A percentile compares a stretch with the other conserved stretches of the same genome.
These are phyloP conservation scores for Monomorium pharaonis DNA, from an alignment of 1,140 invertebrate species.

Conservation along the genomic window DNA sequence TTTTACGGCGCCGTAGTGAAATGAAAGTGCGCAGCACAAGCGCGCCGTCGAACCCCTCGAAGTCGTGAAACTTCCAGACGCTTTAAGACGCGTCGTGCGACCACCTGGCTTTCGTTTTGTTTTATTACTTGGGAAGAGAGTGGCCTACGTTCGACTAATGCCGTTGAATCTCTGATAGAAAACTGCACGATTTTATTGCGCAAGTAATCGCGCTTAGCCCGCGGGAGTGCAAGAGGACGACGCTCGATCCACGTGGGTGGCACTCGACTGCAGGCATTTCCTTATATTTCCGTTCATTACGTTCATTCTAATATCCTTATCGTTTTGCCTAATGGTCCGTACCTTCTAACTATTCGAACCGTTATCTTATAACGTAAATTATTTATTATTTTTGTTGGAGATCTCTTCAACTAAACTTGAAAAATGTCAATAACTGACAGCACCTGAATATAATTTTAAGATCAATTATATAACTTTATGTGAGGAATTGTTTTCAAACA, in stretches of 20 bases:
- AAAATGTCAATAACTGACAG: neutral
- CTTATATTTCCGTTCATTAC: neutral
- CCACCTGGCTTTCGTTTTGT: conserved; percentile 32
- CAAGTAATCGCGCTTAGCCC: neutral
- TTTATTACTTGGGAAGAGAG: conserved; percentile 36
- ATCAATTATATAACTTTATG: neutral
- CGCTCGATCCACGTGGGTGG: neutral
- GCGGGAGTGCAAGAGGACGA: neutral
- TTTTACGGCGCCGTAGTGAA: conserved; percentile 78
- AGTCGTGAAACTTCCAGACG: conserved; percentile 47
- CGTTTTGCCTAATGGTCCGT: neutral
- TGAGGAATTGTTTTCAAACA: neutral
- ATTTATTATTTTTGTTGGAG: neutral
- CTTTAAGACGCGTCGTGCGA: conserved; percentile 39
- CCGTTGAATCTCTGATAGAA: conserved; percentile 30
- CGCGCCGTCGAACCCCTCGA: neutral
- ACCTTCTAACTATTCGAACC: neutral
- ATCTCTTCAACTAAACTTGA: neutral
- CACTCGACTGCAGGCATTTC: neutral
- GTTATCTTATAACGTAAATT: neutral
- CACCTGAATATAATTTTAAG: neutral
- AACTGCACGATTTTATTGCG: conserved; percentile 20
- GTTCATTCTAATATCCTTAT: neutral
- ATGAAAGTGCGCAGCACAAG: conserved; percentile 71
- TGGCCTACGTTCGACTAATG: neutral